phyloP scores from a whole-genome alignment of 2,888 invertebrate genomes.

The Amitus sp. region DNA sequence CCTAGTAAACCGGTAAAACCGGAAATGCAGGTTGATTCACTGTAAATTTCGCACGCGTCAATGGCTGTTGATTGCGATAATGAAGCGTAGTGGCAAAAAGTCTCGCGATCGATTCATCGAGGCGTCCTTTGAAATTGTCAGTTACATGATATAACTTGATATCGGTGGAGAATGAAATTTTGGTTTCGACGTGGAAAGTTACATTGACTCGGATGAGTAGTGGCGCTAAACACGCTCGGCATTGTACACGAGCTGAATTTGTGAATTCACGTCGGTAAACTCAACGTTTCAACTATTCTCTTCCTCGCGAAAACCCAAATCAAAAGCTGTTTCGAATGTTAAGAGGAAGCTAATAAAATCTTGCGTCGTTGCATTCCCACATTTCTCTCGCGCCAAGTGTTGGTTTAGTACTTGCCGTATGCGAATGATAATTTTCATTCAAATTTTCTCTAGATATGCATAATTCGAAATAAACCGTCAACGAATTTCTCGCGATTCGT shows the following conservation, averaged over 20 bases:
- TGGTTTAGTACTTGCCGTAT: too few species aligned
- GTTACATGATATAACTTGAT: neutral
- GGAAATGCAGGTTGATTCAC: neutral
- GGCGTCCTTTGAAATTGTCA: neutral
- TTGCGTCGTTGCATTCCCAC: neutral
- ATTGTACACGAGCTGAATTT: neutral
- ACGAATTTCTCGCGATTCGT: too few species aligned
- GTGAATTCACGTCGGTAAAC: neutral
- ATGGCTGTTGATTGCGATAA: neutral
- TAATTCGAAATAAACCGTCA: too few species aligned
- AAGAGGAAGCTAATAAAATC: constrained; percentile 2
- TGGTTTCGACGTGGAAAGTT: neutral
- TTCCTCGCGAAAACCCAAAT: neutral
- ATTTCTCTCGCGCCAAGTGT: too few species aligned
- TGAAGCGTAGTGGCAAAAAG: neutral
- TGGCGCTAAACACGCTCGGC: neutral
- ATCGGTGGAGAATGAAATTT: neutral
- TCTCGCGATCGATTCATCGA: neutral
- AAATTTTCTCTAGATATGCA: too few species aligned
- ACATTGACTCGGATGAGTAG: neutral
- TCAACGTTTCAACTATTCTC: neutral
- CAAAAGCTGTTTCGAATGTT: neutral
- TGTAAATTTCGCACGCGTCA: neutral
- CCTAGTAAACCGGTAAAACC: too few species aligned
- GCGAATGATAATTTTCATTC: too few species aligned